Percentiles rank a stretch among this genome's conserved stretches.
These are phyloP conservation scores for Sylvia borin DNA, from an alignment of 2,797 vertebrate species.

Conservation along the genomic window DNA sequence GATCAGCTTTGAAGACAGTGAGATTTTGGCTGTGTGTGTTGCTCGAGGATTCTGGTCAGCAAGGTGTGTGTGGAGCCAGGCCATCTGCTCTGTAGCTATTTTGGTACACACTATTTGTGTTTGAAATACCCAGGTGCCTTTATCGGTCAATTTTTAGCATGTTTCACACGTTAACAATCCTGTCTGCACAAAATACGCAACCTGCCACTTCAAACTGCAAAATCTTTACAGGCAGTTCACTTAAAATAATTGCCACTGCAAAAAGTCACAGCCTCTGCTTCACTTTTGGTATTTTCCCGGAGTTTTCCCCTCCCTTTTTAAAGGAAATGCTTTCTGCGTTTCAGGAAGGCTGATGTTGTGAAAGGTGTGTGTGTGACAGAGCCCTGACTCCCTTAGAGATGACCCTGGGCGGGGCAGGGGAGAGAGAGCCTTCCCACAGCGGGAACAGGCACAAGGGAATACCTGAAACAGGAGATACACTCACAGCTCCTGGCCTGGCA, in stretches of 20 bases:
- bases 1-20: neutral
- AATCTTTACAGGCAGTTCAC: neutral
- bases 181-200: neutral
- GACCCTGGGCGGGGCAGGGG: neutral
- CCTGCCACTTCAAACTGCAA: neutral
- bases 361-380: neutral
- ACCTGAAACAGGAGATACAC: neutral
- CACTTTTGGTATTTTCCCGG: neutral
- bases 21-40: neutral
- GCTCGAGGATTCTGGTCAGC: slow-evolving; percentile 18
- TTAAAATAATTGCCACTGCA: neutral
- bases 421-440: rapidly evolving
- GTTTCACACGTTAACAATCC: neutral
- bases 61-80: slow-evolving; percentile 35
- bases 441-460: neutral
- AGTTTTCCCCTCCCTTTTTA: neutral
- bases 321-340: neutral
- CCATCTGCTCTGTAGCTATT: slow-evolving; percentile 61
- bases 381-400: neutral
- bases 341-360: rapidly evolving
- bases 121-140: slow-evolving; percentile 34
- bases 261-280: neutral
- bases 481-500: neutral
- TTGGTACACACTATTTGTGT: neutral
- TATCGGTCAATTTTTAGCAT: neutral